Evolutionary conservation across 2,797 vertebrate genomes (phyloP), one percentile per base, ranked within the genome.

Genomic region (Xenops minutus): DNA sequence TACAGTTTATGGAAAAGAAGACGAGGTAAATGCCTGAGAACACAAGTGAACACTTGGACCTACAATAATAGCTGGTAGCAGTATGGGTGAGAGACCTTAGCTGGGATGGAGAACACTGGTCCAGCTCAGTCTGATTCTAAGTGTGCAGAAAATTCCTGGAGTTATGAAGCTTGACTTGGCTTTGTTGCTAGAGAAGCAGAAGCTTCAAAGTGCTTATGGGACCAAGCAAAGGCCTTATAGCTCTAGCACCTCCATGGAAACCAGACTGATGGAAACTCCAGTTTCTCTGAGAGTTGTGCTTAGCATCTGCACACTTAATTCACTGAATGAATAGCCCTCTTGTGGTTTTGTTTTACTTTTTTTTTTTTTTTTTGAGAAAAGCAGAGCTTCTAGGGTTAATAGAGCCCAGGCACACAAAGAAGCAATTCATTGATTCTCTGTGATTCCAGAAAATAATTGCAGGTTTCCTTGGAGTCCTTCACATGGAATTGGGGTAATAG

Each of bases 361-460:
- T 29, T 19, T 19, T 12, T 52, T 19, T 54, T 32, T 20, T 44
- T 61, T 22, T 30, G 6, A 19, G 36, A 22, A 9, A 66, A 58
- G 3, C 6, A 34, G 39, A 44, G 3, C 5, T 84, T 62, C 9
- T 29, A 15, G 39, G 2, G 7, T 46, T 85, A 52, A 58, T 93
- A 73, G 13, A 56, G 8, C 5, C 9, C 43, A 91, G 21, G 16
- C 6, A 44, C 14, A 32, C 16, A 59, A 41, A 63, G 43, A 63
- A 85, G 4, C 4, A 44, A 37, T 72, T 75, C 21, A 49, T 14
- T 37, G 12, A 16, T 36, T 80, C 6, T 66, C 39, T 44, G 20
- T 34, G 8, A n/a, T 73, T 80, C 29, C 44, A 83, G 29, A 79
- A 37, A 21, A 76, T 0, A 2, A 18, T 1, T 1, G 1, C 3